Percentiles rank a stretch among this genome's conserved stretches.
Conservation (phyloP, 2,888 invertebrate species). For the Rhagonycha lutea region DNA sequence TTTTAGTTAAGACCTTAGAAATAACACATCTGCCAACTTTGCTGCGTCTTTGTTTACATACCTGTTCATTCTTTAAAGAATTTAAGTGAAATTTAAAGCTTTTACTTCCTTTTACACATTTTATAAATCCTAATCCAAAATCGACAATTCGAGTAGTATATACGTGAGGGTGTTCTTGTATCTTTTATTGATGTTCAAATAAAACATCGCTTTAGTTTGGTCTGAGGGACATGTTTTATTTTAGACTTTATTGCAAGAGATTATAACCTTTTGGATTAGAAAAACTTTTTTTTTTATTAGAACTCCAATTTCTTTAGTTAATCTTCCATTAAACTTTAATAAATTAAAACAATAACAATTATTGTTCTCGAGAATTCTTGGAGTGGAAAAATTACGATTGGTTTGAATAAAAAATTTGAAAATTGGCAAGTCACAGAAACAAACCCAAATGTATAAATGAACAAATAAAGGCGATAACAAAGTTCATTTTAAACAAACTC, state of each 20-base stretch:
- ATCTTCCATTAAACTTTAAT: background rate
- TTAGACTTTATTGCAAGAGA: background rate
- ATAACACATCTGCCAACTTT: background rate
- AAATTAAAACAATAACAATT: background rate
- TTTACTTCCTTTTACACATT: background rate
- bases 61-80: background rate
- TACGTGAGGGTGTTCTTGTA: slow-evolving; percentile 1
- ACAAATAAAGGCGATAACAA: slow-evolving; percentile 12
- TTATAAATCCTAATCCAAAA: background rate
- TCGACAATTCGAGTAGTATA: background rate
- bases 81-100: background rate
- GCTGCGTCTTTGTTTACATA: background rate
- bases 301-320: no score
- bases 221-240: background rate
- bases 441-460: slow-evolving; percentile 7
- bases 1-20: background rate
- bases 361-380: background rate
- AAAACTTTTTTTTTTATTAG: no score
- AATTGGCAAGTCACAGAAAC: background rate
- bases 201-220: slow-evolving; percentile 1
- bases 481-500: background rate
- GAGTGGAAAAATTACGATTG: background rate
- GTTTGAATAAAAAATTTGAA: background rate
- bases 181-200: slow-evolving; percentile 3
- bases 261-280: background rate